Percentiles rank a stretch among this genome's conserved stretches.
phyloP scores from a whole-genome alignment of 2,113 vertebrate genomes.

The human (Homo sapiens) region DNA sequence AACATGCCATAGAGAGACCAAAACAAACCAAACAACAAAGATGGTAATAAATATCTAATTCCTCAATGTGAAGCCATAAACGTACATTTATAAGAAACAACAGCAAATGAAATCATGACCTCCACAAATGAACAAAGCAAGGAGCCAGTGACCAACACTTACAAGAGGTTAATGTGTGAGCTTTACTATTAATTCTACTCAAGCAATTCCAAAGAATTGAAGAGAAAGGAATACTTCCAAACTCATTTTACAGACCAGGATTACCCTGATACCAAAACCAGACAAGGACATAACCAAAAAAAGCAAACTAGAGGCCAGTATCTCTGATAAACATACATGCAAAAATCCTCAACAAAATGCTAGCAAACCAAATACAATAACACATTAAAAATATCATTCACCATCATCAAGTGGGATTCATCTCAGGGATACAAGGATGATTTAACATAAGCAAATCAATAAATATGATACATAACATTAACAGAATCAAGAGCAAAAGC shows the following conservation, averaged over 20 bases:
- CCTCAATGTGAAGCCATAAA: not conserved
- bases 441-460: not conserved
- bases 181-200: not conserved
- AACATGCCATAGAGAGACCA: not conserved
- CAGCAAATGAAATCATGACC: not conserved
- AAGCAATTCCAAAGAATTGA: not conserved
- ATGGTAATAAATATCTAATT: not conserved
- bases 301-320: not conserved
- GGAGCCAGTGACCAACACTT: not conserved
- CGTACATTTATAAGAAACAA: not conserved
- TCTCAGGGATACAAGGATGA: not conserved
- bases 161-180: not conserved
- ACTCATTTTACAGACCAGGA: not conserved
- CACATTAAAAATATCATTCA: not conserved
- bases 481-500: not conserved
- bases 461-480: not conserved
- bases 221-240: not conserved
- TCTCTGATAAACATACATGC: not conserved
- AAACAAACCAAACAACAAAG: not conserved
- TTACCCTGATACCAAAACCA: not conserved
- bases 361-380: not conserved
- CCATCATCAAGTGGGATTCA: not conserved
- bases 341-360: not conserved
- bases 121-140: not conserved
- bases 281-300: not conserved